Conservation (phyloP, 2,113 vertebrate species). For the Ceuthmochares aereus region DNA sequence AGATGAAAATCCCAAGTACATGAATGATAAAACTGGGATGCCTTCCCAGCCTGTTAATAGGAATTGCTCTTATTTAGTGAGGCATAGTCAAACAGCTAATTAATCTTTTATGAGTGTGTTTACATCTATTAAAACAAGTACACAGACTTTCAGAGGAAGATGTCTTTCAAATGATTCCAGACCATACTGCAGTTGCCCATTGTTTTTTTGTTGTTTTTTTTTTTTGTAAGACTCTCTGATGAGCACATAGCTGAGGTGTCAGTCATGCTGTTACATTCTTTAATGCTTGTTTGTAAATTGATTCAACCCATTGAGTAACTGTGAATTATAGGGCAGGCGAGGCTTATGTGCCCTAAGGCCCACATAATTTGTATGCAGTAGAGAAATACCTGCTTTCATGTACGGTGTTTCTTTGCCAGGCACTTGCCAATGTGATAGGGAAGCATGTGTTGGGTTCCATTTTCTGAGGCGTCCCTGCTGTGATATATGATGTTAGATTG, state of each 20-base stretch:
- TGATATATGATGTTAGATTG: rapidly evolving
- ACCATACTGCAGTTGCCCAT: rapidly evolving
- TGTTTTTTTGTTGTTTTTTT: slow-evolving; percentile 8
- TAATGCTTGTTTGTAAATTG: neutral
- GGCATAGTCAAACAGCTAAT: neutral
- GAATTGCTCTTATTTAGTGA: neutral
- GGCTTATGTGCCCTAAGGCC: neutral
- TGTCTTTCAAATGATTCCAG: neutral
- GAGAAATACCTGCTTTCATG: neutral
- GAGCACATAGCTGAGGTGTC: neutral
- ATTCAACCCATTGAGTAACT: neutral
- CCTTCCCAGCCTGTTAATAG: neutral
- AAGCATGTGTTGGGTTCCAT: neutral
- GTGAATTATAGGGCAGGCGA: neutral
- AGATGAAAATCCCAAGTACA: neutral
- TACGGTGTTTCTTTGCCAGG: neutral
- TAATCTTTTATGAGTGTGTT: neutral
- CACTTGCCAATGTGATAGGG: rapidly evolving
- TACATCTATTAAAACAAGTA: neutral
- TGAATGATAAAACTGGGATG: neutral
- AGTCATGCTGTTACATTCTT: neutral
- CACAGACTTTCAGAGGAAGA: neutral
- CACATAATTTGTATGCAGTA: neutral
- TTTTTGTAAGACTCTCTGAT: neutral
- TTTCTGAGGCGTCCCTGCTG: neutral